These are phyloP conservation scores for Hypercompe scribonia DNA, from an alignment of 2,888 invertebrate genomes.

Conservation along the genomic window DNA sequence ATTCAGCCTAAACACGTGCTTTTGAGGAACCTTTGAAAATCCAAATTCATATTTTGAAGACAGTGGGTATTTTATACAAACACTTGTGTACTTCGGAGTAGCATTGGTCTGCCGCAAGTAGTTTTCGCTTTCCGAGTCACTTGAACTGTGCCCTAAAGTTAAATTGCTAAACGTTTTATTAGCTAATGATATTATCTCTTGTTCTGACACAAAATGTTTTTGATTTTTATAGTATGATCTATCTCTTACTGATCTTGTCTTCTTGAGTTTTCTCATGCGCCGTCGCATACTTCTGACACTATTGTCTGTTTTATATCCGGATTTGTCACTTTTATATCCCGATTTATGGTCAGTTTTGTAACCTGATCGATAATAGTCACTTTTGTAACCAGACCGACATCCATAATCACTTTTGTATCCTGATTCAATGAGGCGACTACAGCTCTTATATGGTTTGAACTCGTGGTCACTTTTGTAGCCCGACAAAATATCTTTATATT, in stretches of 20 bases:
- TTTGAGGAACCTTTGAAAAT: constrained; percentile 74
- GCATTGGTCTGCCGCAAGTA: constrained; percentile 75
- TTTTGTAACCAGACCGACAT: constrained; percentile 83
- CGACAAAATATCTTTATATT: constrained; percentile 87
- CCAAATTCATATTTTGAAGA: constrained; percentile 76
- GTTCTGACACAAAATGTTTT: constrained; percentile 86
- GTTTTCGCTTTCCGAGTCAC: constrained; percentile 82
- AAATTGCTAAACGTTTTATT: constrained; percentile 84
- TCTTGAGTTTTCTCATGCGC: constrained; percentile 82
- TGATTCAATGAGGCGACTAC: constrained; percentile 84
- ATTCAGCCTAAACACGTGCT: constrained; percentile 72
- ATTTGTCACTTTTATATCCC: constrained; percentile 88
- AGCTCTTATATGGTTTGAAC: constrained; percentile 83
- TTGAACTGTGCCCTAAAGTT: constrained; percentile 86
- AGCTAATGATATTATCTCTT: constrained; percentile 87
- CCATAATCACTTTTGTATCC: constrained; percentile 89
- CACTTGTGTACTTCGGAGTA: constrained; percentile 81
- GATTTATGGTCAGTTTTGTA: constrained; percentile 88
- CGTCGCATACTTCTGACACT: constrained; percentile 83
- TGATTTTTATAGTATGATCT: constrained; percentile 85
- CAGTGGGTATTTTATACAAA: constrained; percentile 78
- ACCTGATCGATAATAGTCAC: constrained; percentile 84
- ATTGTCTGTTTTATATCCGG: constrained; percentile 87
- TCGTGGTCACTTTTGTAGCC: constrained; percentile 88
- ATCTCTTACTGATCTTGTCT: constrained; percentile 82